These are phyloP conservation scores for Drosophila jambulina DNA, from an alignment of 1,140 invertebrate genomes.

Conservation along the genomic window DNA sequence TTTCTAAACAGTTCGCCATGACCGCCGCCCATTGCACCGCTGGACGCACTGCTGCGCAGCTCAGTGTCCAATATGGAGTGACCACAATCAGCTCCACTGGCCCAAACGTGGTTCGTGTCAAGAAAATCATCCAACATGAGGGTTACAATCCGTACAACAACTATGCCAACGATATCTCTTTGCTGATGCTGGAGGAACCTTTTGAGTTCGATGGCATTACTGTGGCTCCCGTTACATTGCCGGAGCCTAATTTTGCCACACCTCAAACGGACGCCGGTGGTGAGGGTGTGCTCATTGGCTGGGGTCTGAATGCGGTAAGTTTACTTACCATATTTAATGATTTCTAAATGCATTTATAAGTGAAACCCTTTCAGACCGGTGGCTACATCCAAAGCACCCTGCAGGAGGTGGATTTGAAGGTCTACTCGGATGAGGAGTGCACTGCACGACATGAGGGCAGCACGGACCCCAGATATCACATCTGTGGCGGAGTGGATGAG, in stretches of 20 bases:
- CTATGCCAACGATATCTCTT: slow-evolving; percentile 78
- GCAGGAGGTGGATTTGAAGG: slow-evolving; percentile 81
- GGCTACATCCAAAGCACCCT: slow-evolving; percentile 69
- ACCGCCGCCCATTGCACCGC: slow-evolving; percentile 88
- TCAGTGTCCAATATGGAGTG: slow-evolving; percentile 69
- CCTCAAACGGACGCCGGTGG: slow-evolving; percentile 59
- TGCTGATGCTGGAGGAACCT: slow-evolving; percentile 59
- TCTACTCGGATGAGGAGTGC: slow-evolving; percentile 84
- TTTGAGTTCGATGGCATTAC: slow-evolving; percentile 62
- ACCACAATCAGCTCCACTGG: slow-evolving; percentile 54
- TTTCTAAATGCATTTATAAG: not conserved
- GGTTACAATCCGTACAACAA: slow-evolving; percentile 58
- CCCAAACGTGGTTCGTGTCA: slow-evolving; percentile 66
- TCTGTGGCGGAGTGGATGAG: slow-evolving; percentile 84
- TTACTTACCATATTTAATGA: not conserved
- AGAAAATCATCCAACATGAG: slow-evolving; percentile 77
- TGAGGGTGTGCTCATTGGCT: slow-evolving; percentile 69
- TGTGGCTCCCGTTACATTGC: slow-evolving; percentile 65
- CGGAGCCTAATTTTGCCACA: slow-evolving; percentile 49
- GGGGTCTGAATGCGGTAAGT: slow-evolving; percentile 77
- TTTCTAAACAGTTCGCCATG: slow-evolving; percentile 86
- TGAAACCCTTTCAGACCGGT: slow-evolving; percentile 66
- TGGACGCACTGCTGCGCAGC: slow-evolving; percentile 42
- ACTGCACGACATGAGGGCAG: slow-evolving; percentile 47
- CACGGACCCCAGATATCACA: slow-evolving; percentile 69